These are phyloP conservation scores for Pachyramphus minor DNA, from an alignment of 2,113 vertebrate species.

Conservation along the genomic window DNA sequence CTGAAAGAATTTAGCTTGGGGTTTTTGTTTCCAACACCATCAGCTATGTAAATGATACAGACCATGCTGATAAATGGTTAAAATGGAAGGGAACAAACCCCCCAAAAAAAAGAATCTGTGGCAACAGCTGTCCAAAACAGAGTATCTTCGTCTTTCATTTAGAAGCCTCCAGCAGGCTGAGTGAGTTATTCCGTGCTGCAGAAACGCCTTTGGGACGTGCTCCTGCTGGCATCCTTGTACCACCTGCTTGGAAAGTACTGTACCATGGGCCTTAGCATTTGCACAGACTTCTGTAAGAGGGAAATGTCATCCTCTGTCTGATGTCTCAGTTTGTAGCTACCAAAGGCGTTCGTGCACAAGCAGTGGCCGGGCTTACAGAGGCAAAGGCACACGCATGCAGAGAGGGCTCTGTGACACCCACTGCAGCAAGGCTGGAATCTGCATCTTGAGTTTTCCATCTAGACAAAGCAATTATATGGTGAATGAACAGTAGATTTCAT, in stretches of 20 bases:
- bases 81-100: background rate
- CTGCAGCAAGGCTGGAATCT: background rate
- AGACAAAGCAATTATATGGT: background rate
- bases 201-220: constrained; percentile 21
- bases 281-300: constrained; percentile 10
- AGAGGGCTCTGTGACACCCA: background rate
- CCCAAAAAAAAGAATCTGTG: background rate
- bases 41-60: background rate
- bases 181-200: background rate
- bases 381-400: background rate
- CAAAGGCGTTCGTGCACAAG: background rate
- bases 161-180: background rate
- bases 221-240: background rate
- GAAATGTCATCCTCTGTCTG: constrained; percentile 10
- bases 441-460: background rate
- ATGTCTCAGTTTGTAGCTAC: background rate
- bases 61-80: background rate
- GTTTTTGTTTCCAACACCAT: background rate
- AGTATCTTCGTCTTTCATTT: background rate
- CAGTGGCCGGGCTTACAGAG: background rate
- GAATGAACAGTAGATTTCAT: background rate
- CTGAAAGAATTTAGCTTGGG: background rate
- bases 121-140: constrained; percentile 8
- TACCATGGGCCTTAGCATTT: constrained; percentile 38
- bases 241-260: background rate